A percentile compares a stretch with the other conserved stretches of the same genome.
phyloP scores from a whole-genome alignment of 2,888 invertebrate genomes.

The Caradrina clavipalpis region DNA sequence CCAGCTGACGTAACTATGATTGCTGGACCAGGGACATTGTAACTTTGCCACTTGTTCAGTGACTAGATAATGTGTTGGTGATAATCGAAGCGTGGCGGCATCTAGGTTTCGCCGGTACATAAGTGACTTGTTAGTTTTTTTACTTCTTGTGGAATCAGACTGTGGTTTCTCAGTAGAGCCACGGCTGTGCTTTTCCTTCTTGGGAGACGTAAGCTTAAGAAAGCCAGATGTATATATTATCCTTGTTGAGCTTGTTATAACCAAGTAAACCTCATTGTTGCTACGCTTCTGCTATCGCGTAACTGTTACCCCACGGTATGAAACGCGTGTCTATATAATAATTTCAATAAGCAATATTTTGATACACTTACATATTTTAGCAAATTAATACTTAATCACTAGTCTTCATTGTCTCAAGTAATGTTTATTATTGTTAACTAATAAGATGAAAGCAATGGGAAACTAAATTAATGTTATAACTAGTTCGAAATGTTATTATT shows the following conservation, averaged over 20 bases:
- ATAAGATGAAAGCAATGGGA: slow-evolving; percentile 21
- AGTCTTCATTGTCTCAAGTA: slow-evolving; percentile 36
- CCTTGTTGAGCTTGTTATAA: not conserved
- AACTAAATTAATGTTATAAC: slow-evolving; percentile 32
- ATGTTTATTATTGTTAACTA: slow-evolving; percentile 35
- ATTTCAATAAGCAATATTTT: slow-evolving; percentile 63
- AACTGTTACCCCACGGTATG: slow-evolving; percentile 40
- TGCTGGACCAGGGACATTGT: slow-evolving; percentile 14
- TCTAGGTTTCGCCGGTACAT: slow-evolving; percentile 6
- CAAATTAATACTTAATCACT: slow-evolving; percentile 53
- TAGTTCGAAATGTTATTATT: slow-evolving; percentile 28
- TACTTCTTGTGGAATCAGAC: not conserved
- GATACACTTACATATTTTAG: slow-evolving; percentile 51
- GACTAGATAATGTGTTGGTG: slow-evolving; percentile 12
- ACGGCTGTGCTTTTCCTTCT: not conserved
- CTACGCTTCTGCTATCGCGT: slow-evolving; percentile 16
- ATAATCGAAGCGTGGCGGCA: slow-evolving; percentile 10
- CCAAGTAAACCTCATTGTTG: slow-evolving; percentile 14
- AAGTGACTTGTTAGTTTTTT: slow-evolving; percentile 7
- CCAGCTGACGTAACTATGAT: not conserved
- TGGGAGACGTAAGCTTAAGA: not conserved
- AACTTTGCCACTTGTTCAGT: slow-evolving; percentile 9
- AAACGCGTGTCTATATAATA: slow-evolving; percentile 49
- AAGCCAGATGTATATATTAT: not conserved
- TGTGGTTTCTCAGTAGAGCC: not conserved